Evolutionary conservation across 2,113 vertebrate genomes (phyloP).

Genomic region (Protomyctophum bolini): DNA sequence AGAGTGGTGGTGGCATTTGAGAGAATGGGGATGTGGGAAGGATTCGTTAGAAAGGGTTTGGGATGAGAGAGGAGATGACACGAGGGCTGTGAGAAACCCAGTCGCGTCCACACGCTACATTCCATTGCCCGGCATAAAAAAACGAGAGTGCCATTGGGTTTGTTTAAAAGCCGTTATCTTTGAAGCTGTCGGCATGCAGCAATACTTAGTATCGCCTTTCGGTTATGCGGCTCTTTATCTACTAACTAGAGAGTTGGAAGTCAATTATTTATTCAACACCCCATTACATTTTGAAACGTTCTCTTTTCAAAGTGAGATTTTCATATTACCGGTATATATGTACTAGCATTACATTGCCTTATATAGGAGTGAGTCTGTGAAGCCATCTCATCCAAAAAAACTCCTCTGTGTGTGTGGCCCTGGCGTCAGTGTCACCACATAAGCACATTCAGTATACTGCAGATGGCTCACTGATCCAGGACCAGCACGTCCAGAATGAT

Average conservation of each 20-base stretch:
- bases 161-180: constrained; percentile 46
- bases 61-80: constrained; percentile 2
- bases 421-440: no score
- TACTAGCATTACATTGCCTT: constrained; percentile 11
- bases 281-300: no score
- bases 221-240: neutral
- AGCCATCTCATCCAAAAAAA: constrained; percentile 9
- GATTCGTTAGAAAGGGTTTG: neutral
- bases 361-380: constrained; percentile 12
- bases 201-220: constrained; percentile 32
- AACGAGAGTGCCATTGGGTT: constrained; percentile 41
- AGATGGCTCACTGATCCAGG: no score
- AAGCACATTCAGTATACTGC: no score
- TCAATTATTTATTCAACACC: no score
- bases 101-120: constrained; percentile 44
- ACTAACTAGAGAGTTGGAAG: no score
- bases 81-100: constrained; percentile 27
- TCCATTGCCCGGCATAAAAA: constrained; percentile 43
- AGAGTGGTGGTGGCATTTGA: constrained; percentile 44
- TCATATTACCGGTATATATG: constrained; percentile 11
- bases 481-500: no score
- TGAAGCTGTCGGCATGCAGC: constrained; percentile 35
- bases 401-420: neutral
- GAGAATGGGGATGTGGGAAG: neutral
- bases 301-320: constrained; percentile 16